These are phyloP conservation scores for Epistrophe eligans DNA, from an alignment of 2,888 invertebrate species.

Conservation along the genomic window DNA sequence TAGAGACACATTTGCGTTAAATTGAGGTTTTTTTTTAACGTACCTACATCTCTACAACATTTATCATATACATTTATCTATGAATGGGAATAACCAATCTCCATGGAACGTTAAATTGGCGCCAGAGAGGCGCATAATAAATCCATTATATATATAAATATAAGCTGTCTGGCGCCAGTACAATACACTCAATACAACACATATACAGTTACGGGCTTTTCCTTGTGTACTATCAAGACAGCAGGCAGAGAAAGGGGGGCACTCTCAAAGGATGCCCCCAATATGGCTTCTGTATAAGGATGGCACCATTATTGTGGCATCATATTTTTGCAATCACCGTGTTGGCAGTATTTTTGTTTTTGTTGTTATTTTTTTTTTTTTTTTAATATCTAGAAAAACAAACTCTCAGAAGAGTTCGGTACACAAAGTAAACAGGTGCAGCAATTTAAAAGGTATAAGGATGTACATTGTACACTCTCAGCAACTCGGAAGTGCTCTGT, in stretches of 20 bases:
- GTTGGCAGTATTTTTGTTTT: conserved; percentile 22
- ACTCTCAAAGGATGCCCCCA: conserved; percentile 68
- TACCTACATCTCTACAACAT: not conserved
- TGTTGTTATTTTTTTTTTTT: not conserved
- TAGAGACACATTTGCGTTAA: conserved; percentile 26
- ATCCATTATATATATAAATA: conserved; percentile 61
- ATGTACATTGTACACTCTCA: conserved; percentile 28
- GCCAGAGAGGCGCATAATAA: conserved; percentile 76
- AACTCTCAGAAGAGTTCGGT: conserved; percentile 47
- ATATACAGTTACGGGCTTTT: conserved; percentile 4
- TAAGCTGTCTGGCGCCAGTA: conserved; percentile 73
- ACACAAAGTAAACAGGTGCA: conserved; percentile 73
- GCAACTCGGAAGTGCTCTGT: conserved; percentile 30
- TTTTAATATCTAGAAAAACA: conserved; percentile 47
- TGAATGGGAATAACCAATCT: conserved; percentile 42
- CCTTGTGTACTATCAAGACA: not conserved
- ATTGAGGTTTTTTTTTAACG: conserved; percentile 24
- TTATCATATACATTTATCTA: conserved; percentile 51
- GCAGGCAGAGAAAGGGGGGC: not conserved
- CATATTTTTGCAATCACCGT: conserved; percentile 58
- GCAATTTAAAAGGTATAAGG: conserved; percentile 43
- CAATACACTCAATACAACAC: conserved; percentile 55
- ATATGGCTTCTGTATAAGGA: conserved; percentile 55
- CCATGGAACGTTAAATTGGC: conserved; percentile 66
- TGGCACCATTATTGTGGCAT: conserved; percentile 57